Evolutionary conservation across 2,888 invertebrate species (phyloP), one percentile per base, ranked within the genome.

Genomic region (Chrysodeixis includens): DNA sequence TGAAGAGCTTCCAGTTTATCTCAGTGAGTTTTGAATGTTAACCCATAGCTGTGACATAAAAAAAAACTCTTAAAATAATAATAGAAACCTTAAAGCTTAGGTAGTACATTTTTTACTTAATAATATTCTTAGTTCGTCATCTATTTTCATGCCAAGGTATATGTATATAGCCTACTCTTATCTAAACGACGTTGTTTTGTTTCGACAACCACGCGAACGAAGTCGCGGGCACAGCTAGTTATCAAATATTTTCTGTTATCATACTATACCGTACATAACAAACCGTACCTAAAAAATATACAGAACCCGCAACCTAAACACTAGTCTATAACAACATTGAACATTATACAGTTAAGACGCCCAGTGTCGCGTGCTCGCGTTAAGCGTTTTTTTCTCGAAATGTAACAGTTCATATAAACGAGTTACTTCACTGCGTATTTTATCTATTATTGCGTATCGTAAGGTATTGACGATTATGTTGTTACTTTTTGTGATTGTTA

Each of bases 361-460:
- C 20, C 16, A 56, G 44, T 75, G 73, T 78, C 70, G 67, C 73
- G 69, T 78, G 73, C 61, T 30, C 30, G 35, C 44, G 16, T 51
- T n/a, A n/a, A n/a, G n/a, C n/a, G n/a, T n/a, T 46, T 54, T 55
- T 56, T 56, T 35, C 46, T 53, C 69, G 69, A 71, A 74, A 63
- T 62, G 53, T 62, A 60, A 77, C 79, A 69, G 71, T 70, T 78
- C 70, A 53, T 53, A 52, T 63, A 57, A 70, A 60, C 66, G 65
- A 52, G 58, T 74, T 60, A 74, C 62, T 63, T 46, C 51, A 67
- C 74, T 66, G 66, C 67, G 14, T 55, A 55, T 71, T 64, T 66
- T 74, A 76, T 63, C 70, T 66, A 30, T 71, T 61, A 76, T 63
- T 72, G 67, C 62, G 69, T 71, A 65, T 66, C 68, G 22, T 49